Evolutionary conservation across 2,113 vertebrate genomes (phyloP), one percentile per base, ranked within the genome.

Genomic region (Chaetodon auriga): DNA sequence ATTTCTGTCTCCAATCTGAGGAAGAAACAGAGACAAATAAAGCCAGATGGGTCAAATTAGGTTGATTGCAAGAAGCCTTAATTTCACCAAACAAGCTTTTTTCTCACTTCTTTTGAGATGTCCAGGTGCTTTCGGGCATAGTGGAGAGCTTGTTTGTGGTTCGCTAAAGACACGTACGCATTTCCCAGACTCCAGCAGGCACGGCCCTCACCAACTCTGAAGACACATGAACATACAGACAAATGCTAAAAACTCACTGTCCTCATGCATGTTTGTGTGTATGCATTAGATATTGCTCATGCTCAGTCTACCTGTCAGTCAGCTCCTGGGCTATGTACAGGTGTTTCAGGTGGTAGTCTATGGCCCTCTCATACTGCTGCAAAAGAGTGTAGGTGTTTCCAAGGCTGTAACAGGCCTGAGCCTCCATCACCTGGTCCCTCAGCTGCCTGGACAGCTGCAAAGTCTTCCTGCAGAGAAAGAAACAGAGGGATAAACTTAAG

Each of bases 101-200:
- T 16, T 51, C 86, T 95, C 84, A 99, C 98, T 96, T 99, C 97
- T 90, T 93, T 96, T 19, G 97, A 99, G 90, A 99, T 99, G 63
- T 98, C 96, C 62, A 99, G 94, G 82, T 99, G 98, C 72, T 96
- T 99, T 75, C 96, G 95, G 66, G 97, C 96, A 8, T 97, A 99
- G 83, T 95, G 96, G 78, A 99, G 93, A 38, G 97, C 98, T 90
- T 97, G 97, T 0, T 97, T 96, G 0, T 97, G 97, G 88, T 96
- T 97, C 74, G 95, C 97, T 89, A 98, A 95, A 55, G 98, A 98
- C 77, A 98, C 93, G 0, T 98, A 99, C 35, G 97, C 97, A 41
- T 99, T 99, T 78, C 97, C 97, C 1, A 99, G 94, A 80, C 98
- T 99, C 98, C 98, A 99, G 92, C 97, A 99, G 0, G 98, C 98